Percentiles rank a stretch among this genome's conserved stretches.
phyloP scores from a whole-genome alignment of 2,797 vertebrate genomes.

The Acanthurus lineatus region DNA sequence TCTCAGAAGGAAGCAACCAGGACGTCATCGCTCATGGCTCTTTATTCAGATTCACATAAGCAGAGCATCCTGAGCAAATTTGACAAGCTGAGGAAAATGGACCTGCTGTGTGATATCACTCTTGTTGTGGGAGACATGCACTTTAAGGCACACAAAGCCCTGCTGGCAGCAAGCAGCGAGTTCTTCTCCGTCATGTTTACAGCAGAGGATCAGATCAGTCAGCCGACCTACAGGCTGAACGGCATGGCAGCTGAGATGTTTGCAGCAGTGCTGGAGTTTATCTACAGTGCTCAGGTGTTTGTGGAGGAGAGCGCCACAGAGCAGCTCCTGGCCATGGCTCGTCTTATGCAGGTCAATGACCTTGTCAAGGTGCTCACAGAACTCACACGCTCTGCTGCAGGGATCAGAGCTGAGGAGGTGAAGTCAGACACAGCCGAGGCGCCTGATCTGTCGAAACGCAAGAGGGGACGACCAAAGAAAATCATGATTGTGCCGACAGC shows the following conservation, averaged over 20 bases:
- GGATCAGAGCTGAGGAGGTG: neutral
- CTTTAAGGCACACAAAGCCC: constrained; percentile 95
- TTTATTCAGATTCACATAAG: constrained; percentile 90
- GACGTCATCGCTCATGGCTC: constrained; percentile 69
- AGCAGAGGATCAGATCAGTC: constrained; percentile 84
- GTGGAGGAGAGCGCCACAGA: constrained; percentile 86
- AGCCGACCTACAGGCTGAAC: constrained; percentile 88
- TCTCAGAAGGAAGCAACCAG: constrained; percentile 60
- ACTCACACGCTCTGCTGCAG: constrained; percentile 59
- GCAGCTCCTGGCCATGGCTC: constrained; percentile 91
- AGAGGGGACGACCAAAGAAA: constrained; percentile 92
- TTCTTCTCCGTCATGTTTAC: constrained; percentile 96
- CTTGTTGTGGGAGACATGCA: constrained; percentile 92
- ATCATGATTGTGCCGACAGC: constrained; percentile 53
- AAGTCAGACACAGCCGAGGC: neutral
- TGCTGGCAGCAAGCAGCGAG: constrained; percentile 95
- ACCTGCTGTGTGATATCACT: constrained; percentile 95
- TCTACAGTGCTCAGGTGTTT: constrained; percentile 92
- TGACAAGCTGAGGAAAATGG: constrained; percentile 88
- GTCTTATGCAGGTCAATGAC: constrained; percentile 90
- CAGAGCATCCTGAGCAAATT: constrained; percentile 91
- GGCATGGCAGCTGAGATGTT: constrained; percentile 90
- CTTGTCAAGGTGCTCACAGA: constrained; percentile 89
- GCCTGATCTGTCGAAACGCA: constrained; percentile 81
- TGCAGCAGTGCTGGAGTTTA: constrained; percentile 91